Conservation (phyloP, 2,113 vertebrate genomes). For the Embiotoca jacksoni region DNA sequence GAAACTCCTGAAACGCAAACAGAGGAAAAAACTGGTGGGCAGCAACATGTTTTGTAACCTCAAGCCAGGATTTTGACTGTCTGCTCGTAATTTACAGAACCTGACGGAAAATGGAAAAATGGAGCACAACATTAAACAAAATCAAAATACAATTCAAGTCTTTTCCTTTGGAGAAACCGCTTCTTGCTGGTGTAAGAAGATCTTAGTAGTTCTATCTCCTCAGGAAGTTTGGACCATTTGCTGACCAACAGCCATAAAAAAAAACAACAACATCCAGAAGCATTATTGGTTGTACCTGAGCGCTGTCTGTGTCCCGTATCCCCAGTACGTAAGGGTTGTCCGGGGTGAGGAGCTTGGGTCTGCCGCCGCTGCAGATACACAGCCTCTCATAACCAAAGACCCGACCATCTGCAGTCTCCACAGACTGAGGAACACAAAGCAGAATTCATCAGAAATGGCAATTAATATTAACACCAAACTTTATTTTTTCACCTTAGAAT, state of each 20-base stretch:
- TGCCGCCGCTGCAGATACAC: slow-evolving; percentile 93
- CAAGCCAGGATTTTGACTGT: neutral
- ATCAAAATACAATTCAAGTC: neutral
- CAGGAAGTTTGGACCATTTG: neutral
- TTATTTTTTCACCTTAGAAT: neutral
- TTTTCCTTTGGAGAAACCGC: neutral
- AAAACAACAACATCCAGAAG: neutral
- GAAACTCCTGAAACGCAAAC: slow-evolving; percentile 88
- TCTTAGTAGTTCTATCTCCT: neutral
- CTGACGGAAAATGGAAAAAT: neutral
- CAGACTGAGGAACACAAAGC: slow-evolving; percentile 75
- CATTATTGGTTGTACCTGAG: slow-evolving; percentile 83
- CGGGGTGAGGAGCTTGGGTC: slow-evolving; percentile 89
- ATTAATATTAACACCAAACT: neutral
- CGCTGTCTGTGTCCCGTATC: slow-evolving; percentile 97
- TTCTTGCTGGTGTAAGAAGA: neutral
- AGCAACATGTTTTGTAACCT: neutral
- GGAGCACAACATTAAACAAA: neutral
- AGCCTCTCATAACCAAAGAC: slow-evolving; percentile 88
- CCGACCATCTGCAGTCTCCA: slow-evolving; percentile 88
- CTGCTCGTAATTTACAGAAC: neutral
- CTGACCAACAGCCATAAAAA: neutral
- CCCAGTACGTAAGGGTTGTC: slow-evolving; percentile 91
- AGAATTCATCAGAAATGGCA: neutral
- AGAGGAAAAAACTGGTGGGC: neutral